These are phyloP conservation scores for Rhyacophila evoluta DNA, from an alignment of 2,888 invertebrate species.

Conservation along the genomic window DNA sequence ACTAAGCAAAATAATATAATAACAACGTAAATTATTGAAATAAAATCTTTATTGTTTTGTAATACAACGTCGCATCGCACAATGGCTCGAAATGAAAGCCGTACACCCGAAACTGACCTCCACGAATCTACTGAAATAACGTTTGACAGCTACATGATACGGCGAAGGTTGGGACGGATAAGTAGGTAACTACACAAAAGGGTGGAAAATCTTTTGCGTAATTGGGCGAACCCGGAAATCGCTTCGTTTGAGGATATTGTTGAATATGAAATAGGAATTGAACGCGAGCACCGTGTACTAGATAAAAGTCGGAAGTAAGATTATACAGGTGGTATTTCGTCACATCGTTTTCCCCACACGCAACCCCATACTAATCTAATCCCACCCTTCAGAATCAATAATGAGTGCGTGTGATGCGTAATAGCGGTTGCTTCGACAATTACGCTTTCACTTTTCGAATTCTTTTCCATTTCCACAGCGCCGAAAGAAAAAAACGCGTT, in stretches of 20 bases:
- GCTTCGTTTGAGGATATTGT: neutral
- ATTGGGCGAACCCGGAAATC: neutral
- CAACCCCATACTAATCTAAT: too few relatives aligned
- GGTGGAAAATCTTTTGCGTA: neutral
- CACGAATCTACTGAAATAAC: too few relatives aligned
- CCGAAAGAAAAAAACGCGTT: too few relatives aligned
- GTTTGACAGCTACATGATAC: conserved; percentile 1
- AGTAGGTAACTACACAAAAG: neutral
- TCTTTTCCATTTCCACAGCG: too few relatives aligned
- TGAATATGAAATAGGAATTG: neutral
- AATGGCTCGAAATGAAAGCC: neutral
- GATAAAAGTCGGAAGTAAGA: neutral
- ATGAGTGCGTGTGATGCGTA: conserved; percentile 7
- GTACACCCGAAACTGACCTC: neutral
- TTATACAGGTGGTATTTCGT: neutral
- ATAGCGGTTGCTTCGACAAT: neutral
- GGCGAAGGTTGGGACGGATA: neutral
- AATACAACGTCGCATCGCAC: neutral
- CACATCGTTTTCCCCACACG: neutral
- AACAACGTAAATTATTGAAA: neutral
- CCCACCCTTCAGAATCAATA: neutral
- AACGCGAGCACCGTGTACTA: neutral
- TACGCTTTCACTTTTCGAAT: too few relatives aligned
- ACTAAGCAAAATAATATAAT: neutral
- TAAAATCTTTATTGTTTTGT: neutral